Percentiles rank a stretch among this genome's conserved stretches.
Evolutionary conservation across 2,113 vertebrate genomes (phyloP).

Genomic region (Piprites chloris): DNA sequence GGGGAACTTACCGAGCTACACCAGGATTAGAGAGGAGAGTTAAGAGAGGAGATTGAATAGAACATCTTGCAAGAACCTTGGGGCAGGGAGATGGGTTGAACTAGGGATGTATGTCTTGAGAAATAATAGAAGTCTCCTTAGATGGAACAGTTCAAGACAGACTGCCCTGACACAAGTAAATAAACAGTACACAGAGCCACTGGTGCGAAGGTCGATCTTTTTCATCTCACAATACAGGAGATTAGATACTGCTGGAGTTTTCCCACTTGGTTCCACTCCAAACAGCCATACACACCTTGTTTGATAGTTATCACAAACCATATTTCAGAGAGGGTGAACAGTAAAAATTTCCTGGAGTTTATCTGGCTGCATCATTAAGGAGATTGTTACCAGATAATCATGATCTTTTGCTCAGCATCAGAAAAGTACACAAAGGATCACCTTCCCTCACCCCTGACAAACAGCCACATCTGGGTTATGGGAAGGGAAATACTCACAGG

Average conservation of each 20-base stretch:
- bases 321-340: not conserved
- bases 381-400: not conserved
- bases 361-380: not conserved
- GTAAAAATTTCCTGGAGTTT: conserved; percentile 16
- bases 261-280: not conserved
- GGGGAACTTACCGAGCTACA: not conserved
- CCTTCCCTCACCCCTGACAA: not conserved
- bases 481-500: not conserved
- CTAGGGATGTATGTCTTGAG: not conserved
- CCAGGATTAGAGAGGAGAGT: not conserved
- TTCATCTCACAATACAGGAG: not conserved
- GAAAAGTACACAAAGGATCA: not conserved
- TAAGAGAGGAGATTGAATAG: not conserved
- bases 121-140: not conserved
- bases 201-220: not conserved
- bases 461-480: not conserved
- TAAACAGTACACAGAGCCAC: not conserved
- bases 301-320: not conserved
- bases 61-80: not conserved
- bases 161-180: not conserved
- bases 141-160: not conserved
- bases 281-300: not conserved
- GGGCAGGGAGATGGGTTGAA: not conserved
- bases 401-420: not conserved
- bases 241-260: not conserved